A percentile compares a stretch with the other conserved stretches of the same genome.
Evolutionary conservation across 2,113 vertebrate species (phyloP).

Genomic region (Vicugna pacos): DNA sequence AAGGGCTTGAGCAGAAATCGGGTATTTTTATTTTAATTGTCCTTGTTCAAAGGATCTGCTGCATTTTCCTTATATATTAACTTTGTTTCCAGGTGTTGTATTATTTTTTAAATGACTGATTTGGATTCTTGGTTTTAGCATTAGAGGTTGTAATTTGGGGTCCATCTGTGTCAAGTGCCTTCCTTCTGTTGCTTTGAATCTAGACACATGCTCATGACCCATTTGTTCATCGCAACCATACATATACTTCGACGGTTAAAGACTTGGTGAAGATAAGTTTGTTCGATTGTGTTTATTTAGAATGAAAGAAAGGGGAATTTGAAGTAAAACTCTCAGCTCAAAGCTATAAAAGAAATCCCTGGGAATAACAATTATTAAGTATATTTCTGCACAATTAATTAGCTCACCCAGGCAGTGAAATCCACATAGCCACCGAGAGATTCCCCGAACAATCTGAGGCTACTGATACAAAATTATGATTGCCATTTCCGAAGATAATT

Average conservation of each 20-base stretch:
- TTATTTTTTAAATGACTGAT: not conserved
- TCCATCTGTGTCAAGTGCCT: not conserved
- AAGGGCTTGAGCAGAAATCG: not conserved
- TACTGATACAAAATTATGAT: not conserved
- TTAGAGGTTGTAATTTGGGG: not conserved
- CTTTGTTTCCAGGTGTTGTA: not conserved
- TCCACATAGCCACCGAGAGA: not conserved
- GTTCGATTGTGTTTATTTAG: not conserved
- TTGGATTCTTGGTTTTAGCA: not conserved
- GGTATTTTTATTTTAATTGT: not conserved
- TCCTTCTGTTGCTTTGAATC: not conserved
- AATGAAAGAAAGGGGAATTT: not conserved
- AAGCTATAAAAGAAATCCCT: slow-evolving; percentile 13
- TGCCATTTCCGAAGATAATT: slow-evolving; percentile 32
- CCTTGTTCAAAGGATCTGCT: not conserved
- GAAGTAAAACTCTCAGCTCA: not conserved
- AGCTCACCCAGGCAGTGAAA: slow-evolving; percentile 5
- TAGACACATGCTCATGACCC: not conserved
- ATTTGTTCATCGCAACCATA: not conserved
- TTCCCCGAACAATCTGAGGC: not conserved
- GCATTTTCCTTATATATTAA: not conserved
- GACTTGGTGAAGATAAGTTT: not conserved
- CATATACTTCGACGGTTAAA: not conserved
- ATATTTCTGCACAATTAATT: not conserved
- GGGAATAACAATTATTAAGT: slow-evolving; percentile 37